Evolutionary conservation across 2,797 vertebrate genomes (phyloP), one percentile per base, ranked within the genome.

Genomic region (Hapalemur alaotrensis): DNA sequence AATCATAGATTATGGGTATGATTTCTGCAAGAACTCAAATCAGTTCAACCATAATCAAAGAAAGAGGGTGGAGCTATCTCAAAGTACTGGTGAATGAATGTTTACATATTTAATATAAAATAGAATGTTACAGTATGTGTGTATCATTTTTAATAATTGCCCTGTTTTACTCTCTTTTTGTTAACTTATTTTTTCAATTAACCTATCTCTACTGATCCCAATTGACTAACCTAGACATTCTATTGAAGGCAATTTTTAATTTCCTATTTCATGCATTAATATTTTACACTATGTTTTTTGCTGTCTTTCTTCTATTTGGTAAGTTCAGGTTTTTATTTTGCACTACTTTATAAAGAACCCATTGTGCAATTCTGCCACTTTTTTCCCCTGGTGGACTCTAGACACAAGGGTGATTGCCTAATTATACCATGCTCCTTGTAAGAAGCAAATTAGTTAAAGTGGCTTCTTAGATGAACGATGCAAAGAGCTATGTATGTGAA

Each of bases 261-360:
- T 93, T 94, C 75, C 72, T 80, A 25, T 92, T 80, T 61, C 32
- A 25, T 32, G 11, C 41, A 61, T 95, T 85, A 91, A 61, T 22
- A 93, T 65, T 46, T 57, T 41, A 96, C 17, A 89, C 35, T 2
- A 82, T 10, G 38, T 83, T 93, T 96, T 95, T 78, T n/a, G 23
- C 75, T 65, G 92, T 70, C 8, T 41, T n/a, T 5, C 1, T 54
- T 97, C 94, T 84, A 35, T 38, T 93, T 86, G 92, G n/a, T 90
- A 96, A 96, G 38, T 80, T 96, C 65, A 82, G 59, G 57, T 32
- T 97, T 98, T 69, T 75, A 63, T 59, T 97, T 96, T 96, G 22
- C 15, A 87, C 23, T 93, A n/a, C 97, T 98, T 98, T 89, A 94
- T 93, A 98, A 98, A 93, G 70, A 98, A 83, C 0, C 2, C 28